phyloP scores from a whole-genome alignment of 2,797 vertebrate genomes.

The Rhabdophis nuchalis region DNA sequence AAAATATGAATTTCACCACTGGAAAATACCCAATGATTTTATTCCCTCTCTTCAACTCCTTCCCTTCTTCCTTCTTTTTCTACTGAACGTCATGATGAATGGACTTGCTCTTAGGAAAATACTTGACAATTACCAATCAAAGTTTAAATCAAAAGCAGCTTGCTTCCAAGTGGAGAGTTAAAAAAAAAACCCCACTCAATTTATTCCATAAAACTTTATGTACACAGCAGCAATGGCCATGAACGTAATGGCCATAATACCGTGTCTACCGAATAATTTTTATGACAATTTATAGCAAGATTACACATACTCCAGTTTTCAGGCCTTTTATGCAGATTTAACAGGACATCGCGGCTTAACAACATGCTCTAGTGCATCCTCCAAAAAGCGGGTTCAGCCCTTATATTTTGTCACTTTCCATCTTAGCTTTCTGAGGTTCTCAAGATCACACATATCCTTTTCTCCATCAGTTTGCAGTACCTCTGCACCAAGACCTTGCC shows the following conservation, averaged over 20 bases:
- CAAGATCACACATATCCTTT: constrained; percentile 40
- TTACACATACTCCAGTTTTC: constrained; percentile 69
- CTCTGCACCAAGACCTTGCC: constrained; percentile 55
- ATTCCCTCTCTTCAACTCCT: neutral
- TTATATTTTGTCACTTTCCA: constrained; percentile 47
- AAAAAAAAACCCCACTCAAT: constrained; percentile 64
- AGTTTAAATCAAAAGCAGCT: constrained; percentile 68
- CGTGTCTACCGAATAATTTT: constrained; percentile 72
- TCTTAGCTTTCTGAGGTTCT: constrained; percentile 51
- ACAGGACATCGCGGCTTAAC: constrained; percentile 59
- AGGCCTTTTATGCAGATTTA: constrained; percentile 73
- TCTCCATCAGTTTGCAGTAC: constrained; percentile 58
- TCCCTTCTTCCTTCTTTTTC: constrained; percentile 1
- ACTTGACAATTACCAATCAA: constrained; percentile 50
- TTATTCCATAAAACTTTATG: constrained; percentile 80
- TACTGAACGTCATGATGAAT: constrained; percentile 57
- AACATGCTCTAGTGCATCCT: constrained; percentile 50
- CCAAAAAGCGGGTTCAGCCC: constrained; percentile 30
- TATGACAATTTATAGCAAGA: constrained; percentile 74
- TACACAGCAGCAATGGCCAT: constrained; percentile 71
- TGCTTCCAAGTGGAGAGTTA: constrained; percentile 53
- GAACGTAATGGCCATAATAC: constrained; percentile 72
- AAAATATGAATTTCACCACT: too few species aligned
- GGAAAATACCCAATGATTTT: neutral
- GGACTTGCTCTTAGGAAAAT: constrained; percentile 52